A percentile compares a stretch with the other conserved stretches of the same genome.
These are phyloP conservation scores for Tetraneura akinire DNA, from an alignment of 1,140 invertebrate genomes.

Conservation along the genomic window DNA sequence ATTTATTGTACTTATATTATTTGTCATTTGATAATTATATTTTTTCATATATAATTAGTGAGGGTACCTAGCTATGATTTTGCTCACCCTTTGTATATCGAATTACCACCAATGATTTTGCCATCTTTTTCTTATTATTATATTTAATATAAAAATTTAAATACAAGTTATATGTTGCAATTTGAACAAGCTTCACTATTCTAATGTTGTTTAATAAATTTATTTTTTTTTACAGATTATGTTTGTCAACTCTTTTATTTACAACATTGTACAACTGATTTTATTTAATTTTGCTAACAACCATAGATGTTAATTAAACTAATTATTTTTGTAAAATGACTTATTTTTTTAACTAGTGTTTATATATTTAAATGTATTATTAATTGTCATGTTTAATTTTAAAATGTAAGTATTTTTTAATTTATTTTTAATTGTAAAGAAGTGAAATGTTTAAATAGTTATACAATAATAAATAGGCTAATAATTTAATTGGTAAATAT, in stretches of 20 bases:
- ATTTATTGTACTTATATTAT: no score
- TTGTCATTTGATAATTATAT: no score
- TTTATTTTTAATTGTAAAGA: neutral
- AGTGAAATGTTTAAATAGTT: slow-evolving; percentile 15
- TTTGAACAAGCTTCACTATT: neutral
- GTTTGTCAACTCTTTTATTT: neutral
- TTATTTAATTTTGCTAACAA: slow-evolving; percentile 19
- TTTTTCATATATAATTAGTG: no score
- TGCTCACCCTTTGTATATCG: neutral
- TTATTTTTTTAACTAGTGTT: slow-evolving; percentile 15
- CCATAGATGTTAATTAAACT: slow-evolving; percentile 8
- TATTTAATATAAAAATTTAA: neutral
- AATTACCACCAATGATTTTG: neutral
- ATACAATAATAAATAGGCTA: slow-evolving; percentile 35
- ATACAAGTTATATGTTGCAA: neutral
- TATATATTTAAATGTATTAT: neutral
- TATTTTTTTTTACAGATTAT: neutral
- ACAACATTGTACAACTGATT: slow-evolving; percentile 7
- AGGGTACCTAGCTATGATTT: neutral
- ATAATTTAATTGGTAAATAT: slow-evolving; percentile 41
- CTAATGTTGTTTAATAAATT: neutral
- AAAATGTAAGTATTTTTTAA: slow-evolving; percentile 21
- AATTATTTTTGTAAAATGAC: neutral
- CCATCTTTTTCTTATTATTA: neutral
- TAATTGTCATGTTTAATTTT: slow-evolving; percentile 27